Evolutionary conservation across 2,113 vertebrate genomes (phyloP), one percentile per base, ranked within the genome.

Genomic region (Ceratotherium simum): DNA sequence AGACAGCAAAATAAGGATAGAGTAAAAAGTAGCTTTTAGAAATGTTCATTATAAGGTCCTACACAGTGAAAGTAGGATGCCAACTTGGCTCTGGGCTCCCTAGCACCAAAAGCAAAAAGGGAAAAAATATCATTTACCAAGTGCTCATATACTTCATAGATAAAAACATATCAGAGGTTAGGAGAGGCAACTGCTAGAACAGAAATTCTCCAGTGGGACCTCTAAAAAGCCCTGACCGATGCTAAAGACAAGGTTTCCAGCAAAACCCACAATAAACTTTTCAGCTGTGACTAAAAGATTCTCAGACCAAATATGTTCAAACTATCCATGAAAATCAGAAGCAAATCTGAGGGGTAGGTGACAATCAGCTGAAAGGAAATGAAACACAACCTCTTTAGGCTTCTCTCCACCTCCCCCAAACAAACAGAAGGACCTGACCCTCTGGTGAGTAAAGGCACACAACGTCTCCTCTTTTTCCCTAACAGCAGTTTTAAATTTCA

Each of bases 71-170:
- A 73, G 78, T 0, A 73, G 58, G 76, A 70, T 73, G 21, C 1
- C 27, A 75, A 1, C 48, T 80, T 76, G 51, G 54, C 27, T 73
- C 58, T 73, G 69, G 62, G 48, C 25, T 86, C 64, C 79, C 29
- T 60, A 73, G 80, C 36, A 90, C 83, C 86, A 62, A 96, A 96
- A 90, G 83, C 21, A 78, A 90, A 96, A 25, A 17, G 14, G 62
- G 10, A 14, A 33, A 25, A 62, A 9, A 27, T 33, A 42, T 36
- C 33, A 75, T 80, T 91, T 78, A 83, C 39, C 46, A 90, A n/a
- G 11, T 60, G 60, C 5, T 48, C 6, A 39, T 23, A 8, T 10
- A 60, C 10, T 42, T 84, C 33, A 81, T 9, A 60, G 31, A 97
- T 33, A 39, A 90, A 93, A 87, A 64, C 25, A 23, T 25, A 60